Conservation (phyloP, 2,113 vertebrate genomes). For the Halichoerus grypus region DNA sequence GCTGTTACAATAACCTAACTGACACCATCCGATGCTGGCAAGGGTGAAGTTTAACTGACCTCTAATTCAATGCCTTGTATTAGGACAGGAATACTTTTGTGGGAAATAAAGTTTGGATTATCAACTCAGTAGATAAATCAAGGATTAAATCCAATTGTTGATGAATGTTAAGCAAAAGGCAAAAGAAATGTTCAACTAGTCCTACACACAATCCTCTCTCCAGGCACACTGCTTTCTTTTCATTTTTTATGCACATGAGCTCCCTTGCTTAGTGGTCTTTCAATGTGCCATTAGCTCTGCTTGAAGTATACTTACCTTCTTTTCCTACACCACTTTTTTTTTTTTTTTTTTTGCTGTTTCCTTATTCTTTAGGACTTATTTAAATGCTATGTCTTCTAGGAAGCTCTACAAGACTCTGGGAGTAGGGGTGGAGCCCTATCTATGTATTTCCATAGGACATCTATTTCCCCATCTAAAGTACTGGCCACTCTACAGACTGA, state of each 20-base stretch:
- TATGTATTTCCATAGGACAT: background rate
- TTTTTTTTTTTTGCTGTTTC: background rate
- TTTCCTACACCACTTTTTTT: background rate
- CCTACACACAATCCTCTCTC: background rate
- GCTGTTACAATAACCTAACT: slow-evolving; percentile 46
- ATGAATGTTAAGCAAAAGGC: slow-evolving; percentile 71
- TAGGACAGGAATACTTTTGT: background rate
- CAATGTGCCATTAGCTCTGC: background rate
- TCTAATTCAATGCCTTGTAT: background rate
- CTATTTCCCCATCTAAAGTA: background rate
- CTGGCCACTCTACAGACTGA: background rate
- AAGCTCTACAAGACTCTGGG: background rate
- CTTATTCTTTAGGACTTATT: background rate
- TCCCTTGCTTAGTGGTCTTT: background rate
- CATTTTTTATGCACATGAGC: background rate
- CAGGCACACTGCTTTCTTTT: background rate
- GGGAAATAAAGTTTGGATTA: slow-evolving; percentile 95
- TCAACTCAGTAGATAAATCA: slow-evolving; percentile 86
- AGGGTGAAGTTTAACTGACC: background rate
- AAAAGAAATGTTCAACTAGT: slow-evolving; percentile 73
- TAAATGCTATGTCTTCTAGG: background rate
- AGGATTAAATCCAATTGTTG: slow-evolving; percentile 74
- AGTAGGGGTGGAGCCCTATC: background rate
- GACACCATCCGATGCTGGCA: background rate
- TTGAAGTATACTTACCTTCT: background rate